These are phyloP conservation scores for Orthonychiurus folsomi DNA, from an alignment of 2,888 invertebrate genomes.

Conservation along the genomic window DNA sequence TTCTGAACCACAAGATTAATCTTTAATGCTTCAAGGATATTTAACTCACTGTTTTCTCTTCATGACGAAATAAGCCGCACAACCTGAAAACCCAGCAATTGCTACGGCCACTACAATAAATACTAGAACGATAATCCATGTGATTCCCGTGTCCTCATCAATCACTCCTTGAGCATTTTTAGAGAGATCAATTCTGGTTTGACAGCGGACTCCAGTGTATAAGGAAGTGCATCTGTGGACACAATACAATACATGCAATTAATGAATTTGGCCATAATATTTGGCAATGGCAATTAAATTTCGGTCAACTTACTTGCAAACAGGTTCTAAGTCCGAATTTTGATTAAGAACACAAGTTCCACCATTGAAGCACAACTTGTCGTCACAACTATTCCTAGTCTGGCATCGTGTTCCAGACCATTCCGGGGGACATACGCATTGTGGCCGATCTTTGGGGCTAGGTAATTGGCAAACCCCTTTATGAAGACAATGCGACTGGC, in stretches of 20 bases:
- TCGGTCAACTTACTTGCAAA: conserved; percentile 44
- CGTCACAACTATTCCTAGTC: conserved; percentile 46
- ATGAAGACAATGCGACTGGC: conserved; percentile 48
- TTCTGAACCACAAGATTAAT: conserved; percentile 8
- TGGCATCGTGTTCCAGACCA: conserved; percentile 47
- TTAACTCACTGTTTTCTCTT: conserved; percentile 39
- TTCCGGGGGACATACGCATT: conserved; percentile 51
- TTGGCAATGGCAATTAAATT: too few relatives aligned
- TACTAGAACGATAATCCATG: conserved; percentile 39
- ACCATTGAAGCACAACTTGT: conserved; percentile 50
- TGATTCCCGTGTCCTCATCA: conserved; percentile 30
- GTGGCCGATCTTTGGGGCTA: conserved; percentile 47
- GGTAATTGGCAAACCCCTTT: conserved; percentile 54
- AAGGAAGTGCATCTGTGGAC: conserved; percentile 43
- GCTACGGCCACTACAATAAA: conserved; percentile 39
- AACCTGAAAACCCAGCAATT: conserved; percentile 38
- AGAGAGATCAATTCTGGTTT: conserved; percentile 12
- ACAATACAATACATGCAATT: too few relatives aligned
- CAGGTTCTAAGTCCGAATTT: conserved; percentile 43
- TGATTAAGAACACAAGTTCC: conserved; percentile 48
- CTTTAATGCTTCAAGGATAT: conserved; percentile 4
- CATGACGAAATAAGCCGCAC: conserved; percentile 39
- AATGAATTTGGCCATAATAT: too few relatives aligned
- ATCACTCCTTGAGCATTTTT: conserved; percentile 6
- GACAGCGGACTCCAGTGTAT: conserved; percentile 42